Conservation (phyloP, 1,140 invertebrate genomes). For the Leptopilina clavipes region DNA sequence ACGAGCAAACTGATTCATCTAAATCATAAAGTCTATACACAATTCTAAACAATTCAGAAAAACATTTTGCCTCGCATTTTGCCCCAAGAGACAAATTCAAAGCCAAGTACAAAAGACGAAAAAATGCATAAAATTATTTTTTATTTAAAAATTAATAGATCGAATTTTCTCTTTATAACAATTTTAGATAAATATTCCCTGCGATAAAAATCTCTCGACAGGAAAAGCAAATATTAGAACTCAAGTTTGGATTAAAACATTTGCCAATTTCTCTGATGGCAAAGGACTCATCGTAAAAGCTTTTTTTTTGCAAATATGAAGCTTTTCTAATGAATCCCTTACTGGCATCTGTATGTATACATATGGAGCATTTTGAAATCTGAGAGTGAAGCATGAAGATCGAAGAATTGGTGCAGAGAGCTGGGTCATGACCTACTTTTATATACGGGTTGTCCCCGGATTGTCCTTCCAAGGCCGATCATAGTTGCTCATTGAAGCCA, state of each 20-base stretch:
- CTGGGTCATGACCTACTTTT: conserved; percentile 64
- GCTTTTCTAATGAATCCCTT: conserved; percentile 6
- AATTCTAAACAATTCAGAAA: too few relatives aligned
- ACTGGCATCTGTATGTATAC: background rate
- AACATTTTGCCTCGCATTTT: too few relatives aligned
- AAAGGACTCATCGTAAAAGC: background rate
- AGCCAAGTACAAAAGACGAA: too few relatives aligned
- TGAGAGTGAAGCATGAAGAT: conserved; percentile 2
- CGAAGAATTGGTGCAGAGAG: conserved; percentile 39
- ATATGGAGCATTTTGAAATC: background rate
- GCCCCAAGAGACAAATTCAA: too few relatives aligned
- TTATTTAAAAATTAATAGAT: too few relatives aligned
- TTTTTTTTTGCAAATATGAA: background rate
- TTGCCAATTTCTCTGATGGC: background rate
- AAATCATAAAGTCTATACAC: too few relatives aligned
- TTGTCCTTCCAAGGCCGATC: conserved; percentile 14
- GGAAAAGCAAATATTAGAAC: too few relatives aligned
- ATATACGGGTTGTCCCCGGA: conserved; percentile 23
- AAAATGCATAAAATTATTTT: too few relatives aligned
- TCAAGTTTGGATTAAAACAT: too few relatives aligned
- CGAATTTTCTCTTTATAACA: too few relatives aligned
- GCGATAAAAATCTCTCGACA: too few relatives aligned
- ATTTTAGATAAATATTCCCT: too few relatives aligned
- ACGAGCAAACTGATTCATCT: background rate
- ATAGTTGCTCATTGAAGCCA: background rate